Conservation (phyloP, 2,888 invertebrate species). For the Drymonia ruficornis region DNA sequence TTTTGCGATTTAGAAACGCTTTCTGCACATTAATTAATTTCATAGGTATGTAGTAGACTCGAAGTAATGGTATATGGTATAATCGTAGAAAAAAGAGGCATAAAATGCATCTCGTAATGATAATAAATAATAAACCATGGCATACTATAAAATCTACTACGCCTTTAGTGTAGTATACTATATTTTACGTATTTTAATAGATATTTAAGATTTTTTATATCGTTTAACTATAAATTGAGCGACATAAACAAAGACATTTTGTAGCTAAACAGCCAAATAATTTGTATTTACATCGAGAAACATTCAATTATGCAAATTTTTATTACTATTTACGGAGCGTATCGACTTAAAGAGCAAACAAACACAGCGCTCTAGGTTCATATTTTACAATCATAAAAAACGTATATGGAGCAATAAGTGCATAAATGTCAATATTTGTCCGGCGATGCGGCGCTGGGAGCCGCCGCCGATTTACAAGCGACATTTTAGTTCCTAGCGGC, state of each 20-base stretch:
- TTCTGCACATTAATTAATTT: no score
- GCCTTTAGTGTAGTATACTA: neutral
- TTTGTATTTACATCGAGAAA: conserved; percentile 70
- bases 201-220: conserved; percentile 34
- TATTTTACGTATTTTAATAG: conserved; percentile 27
- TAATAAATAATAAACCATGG: neutral
- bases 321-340: conserved; percentile 71
- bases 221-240: conserved; percentile 57
- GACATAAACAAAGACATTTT: conserved; percentile 64
- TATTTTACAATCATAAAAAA: conserved; percentile 82
- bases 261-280: conserved; percentile 67
- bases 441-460: conserved; percentile 49
- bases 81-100: neutral
- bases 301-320: conserved; percentile 82
- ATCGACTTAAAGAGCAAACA: conserved; percentile 67
- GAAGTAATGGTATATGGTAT: neutral
- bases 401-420: conserved; percentile 84
- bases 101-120: neutral
- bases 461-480: conserved; percentile 65
- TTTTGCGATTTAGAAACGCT: no score
- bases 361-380: conserved; percentile 72
- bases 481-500: conserved; percentile 63
- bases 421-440: conserved; percentile 82
- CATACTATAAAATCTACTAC: neutral
- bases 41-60: neutral